These are phyloP conservation scores for Donacobius atricapilla DNA, from an alignment of 2,113 vertebrate species.

Conservation along the genomic window DNA sequence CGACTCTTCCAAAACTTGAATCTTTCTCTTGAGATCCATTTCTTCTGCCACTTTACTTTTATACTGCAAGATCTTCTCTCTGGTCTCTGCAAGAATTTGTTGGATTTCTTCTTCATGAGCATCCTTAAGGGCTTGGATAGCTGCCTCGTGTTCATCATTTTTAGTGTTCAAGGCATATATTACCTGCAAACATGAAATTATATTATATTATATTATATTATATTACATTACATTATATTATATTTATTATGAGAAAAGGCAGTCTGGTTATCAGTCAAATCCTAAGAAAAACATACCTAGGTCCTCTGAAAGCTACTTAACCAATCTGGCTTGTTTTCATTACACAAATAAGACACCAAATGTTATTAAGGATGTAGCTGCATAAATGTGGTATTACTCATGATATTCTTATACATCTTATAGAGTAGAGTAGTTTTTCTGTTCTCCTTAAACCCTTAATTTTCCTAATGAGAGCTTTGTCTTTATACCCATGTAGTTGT, in stretches of 20 bases:
- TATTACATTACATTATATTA: too few species aligned
- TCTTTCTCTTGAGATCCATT: conserved; percentile 90
- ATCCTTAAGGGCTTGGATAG: conserved; percentile 95
- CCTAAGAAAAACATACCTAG: neutral
- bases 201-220: neutral
- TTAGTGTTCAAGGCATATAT: conserved; percentile 99
- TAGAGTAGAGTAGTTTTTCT: neutral
- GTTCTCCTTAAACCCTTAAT: neutral
- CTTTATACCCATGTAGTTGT: neutral
- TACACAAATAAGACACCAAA: neutral
- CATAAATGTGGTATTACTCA: neutral
- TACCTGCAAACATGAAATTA: conserved; percentile 77
- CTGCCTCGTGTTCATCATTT: conserved; percentile 96
- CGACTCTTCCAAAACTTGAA: conserved; percentile 93
- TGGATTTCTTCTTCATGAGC: conserved; percentile 99
- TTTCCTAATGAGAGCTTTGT: neutral
- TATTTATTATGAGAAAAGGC: neutral
- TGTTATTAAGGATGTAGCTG: neutral
- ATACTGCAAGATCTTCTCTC: conserved; percentile 94
- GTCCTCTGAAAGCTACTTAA: neutral
- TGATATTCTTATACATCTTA: neutral
- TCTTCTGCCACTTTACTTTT: conserved; percentile 94
- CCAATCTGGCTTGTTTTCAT: neutral
- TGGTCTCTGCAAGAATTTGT: conserved; percentile 95
- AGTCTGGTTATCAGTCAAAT: neutral